Conservation (phyloP, 2,888 invertebrate species). For the Orthosia gracilis region DNA sequence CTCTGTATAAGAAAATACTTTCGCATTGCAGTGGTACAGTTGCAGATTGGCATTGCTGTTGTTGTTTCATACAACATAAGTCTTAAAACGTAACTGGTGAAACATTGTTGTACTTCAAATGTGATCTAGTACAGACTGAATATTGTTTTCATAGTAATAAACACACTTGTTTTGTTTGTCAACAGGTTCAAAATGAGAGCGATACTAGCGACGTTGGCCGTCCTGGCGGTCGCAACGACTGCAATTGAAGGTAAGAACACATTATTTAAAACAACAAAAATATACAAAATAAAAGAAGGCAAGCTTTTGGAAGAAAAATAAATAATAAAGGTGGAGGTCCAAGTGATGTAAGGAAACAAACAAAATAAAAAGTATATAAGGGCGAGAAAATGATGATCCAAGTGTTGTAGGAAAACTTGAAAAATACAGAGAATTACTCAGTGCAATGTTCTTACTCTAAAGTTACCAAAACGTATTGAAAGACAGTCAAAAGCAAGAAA, state of each 20-base stretch:
- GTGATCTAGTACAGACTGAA: not conserved
- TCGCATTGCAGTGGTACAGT: too few species aligned
- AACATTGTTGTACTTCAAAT: too few species aligned
- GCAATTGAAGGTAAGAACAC: conserved; percentile 80
- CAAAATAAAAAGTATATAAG: not conserved
- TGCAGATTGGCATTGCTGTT: not conserved
- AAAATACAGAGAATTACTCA: not conserved
- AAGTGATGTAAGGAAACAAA: not conserved
- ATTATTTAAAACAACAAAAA: too few species aligned
- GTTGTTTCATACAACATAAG: not conserved
- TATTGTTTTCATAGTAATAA: not conserved
- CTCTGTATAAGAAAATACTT: too few species aligned
- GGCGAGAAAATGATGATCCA: not conserved
- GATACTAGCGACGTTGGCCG: conserved; percentile 87
- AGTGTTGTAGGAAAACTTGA: not conserved
- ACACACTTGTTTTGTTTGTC: conserved; percentile 65
- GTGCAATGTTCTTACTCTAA: not conserved
- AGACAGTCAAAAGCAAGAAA: not conserved
- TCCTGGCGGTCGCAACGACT: conserved; percentile 80
- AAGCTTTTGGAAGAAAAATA: not conserved
- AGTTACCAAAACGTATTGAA: not conserved
- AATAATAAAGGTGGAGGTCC: not conserved
- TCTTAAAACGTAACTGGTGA: not conserved
- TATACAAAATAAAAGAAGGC: not conserved
- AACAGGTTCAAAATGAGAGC: conserved; percentile 85